Percentiles rank a stretch among this genome's conserved stretches.
Evolutionary conservation across 2,113 vertebrate species (phyloP).

Genomic region (Oreochromis spilurus): DNA sequence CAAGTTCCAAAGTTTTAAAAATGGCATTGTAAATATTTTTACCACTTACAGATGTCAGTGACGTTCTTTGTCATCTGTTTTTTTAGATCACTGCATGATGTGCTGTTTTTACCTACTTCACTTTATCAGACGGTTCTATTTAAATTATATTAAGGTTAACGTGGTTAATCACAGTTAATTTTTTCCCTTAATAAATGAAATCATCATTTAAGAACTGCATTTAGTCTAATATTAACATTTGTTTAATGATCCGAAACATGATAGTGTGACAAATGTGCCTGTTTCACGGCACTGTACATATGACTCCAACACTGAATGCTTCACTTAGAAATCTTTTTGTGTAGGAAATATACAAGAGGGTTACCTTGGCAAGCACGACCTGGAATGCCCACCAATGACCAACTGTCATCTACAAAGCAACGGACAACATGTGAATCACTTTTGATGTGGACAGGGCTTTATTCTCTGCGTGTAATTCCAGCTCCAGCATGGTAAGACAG

Average conservation of each 20-base stretch:
- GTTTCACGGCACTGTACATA: not conserved
- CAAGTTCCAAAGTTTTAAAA: not conserved
- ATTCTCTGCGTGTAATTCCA: slow-evolving; percentile 18
- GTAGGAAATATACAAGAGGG: not conserved
- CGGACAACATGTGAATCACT: not conserved
- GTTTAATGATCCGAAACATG: not conserved
- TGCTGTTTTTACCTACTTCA: not conserved
- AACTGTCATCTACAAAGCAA: not conserved
- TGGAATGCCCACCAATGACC: not conserved
- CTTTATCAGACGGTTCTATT: not conserved
- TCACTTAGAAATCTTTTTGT: not conserved
- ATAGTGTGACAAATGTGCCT: not conserved
- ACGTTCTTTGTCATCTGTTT: not conserved
- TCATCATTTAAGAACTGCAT: not conserved
- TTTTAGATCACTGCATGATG: not conserved
- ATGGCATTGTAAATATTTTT: not conserved
- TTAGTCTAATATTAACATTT: not conserved
- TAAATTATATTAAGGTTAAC: not conserved
- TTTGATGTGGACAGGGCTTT: not conserved
- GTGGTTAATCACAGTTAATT: not conserved
- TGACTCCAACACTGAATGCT: not conserved
- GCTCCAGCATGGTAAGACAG: slow-evolving; percentile 16
- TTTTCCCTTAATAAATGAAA: not conserved
- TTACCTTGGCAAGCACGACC: not conserved
- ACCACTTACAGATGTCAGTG: not conserved